Evolutionary conservation across 2,888 invertebrate genomes (phyloP), one percentile per base, ranked within the genome.

Genomic region (Drosophila neoperkinsi): DNA sequence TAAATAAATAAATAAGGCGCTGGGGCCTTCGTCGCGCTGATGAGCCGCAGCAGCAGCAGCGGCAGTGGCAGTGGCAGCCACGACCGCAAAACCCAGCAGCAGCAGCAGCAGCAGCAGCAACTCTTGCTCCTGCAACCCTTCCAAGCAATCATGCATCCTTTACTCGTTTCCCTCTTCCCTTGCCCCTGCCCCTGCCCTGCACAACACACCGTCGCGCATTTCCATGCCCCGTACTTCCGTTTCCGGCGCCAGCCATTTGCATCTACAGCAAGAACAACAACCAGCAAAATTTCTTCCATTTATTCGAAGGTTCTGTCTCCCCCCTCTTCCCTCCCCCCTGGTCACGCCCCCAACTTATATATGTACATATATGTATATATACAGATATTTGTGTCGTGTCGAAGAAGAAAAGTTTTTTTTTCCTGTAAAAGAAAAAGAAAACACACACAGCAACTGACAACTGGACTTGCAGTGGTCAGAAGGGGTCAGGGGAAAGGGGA

Each of bases 221-320:
- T 41, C 50, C 60, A 13, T 67, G 71, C 78, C 55, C 74, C 71
- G 74, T 73, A 86, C 84, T 88, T 86, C 88, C 88, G 86, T 87
- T 88, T 87, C 87, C 87, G 87, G 90, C 88, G 81, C 77, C 83
- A 80, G 83, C 85, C 85, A 87, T 91, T 87, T 90, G 88, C 82
- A 88, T 88, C 82, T 82, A 69, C 82, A 78, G 77, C 66, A 58
- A 65, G 49, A 53, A 59, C 41, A 56, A 56, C 55, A 61, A 63
- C 13, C 33, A 51, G 9, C 33, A 33, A 51, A 49, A 36, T 64
- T 91, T 90, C 88, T 88, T 84, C 85, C 79, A 79, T 88, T 90
- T 91, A 90, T 83, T 75, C 79, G 84, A 80, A 84, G 79, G 77
- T 71, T 79, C 69, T 53, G 31, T 31, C 30, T 30, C 31, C 51